Conservation (phyloP, 2,113 vertebrate genomes). For the Amazona vittata region DNA sequence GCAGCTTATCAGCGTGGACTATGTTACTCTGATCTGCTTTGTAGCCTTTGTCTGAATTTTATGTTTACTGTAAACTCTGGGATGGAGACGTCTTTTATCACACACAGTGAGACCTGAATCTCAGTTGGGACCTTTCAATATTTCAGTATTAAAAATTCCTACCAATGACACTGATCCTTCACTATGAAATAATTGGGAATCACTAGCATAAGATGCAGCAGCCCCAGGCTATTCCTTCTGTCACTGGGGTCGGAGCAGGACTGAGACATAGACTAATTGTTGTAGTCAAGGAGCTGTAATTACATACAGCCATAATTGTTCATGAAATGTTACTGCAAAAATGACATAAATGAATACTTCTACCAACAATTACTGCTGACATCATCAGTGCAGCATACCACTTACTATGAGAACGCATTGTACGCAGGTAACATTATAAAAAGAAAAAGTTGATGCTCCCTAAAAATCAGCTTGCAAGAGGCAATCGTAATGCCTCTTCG, state of each 20-base stretch:
- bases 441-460: neutral
- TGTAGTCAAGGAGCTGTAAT: neutral
- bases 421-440: neutral
- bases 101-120: neutral
- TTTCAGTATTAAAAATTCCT: neutral
- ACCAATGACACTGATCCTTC: neutral
- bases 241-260: neutral
- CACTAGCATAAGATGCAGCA: neutral
- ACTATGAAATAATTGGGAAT: neutral
- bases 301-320: neutral
- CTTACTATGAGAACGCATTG: neutral
- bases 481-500: neutral
- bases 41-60: neutral
- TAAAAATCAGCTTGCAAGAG: neutral
- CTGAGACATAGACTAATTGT: neutral
- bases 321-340: neutral
- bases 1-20: neutral
- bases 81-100: neutral
- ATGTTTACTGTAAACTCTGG: neutral
- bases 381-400: neutral
- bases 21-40: neutral
- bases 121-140: neutral
- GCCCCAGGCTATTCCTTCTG: neutral
- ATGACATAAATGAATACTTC: neutral
- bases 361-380: neutral